phyloP scores from a whole-genome alignment of 2,797 vertebrate species.

The Paedocypris micromegethes region DNA sequence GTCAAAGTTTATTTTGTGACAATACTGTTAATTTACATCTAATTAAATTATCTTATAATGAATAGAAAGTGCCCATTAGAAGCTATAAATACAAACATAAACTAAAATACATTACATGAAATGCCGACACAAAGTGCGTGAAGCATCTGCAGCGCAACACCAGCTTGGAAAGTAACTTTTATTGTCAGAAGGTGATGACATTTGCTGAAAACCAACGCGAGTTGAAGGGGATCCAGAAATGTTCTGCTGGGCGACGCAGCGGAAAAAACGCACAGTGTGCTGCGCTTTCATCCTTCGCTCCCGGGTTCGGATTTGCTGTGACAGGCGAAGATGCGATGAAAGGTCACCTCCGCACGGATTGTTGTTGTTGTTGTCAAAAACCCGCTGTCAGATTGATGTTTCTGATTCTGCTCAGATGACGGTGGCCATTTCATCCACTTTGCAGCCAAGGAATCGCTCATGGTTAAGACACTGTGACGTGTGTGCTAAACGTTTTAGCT shows the following conservation, averaged over 20 bases:
- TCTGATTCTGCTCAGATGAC: conserved; percentile 5
- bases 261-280: background rate
- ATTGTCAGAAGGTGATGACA: conserved; percentile 2
- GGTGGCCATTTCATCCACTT: conserved; percentile 10
- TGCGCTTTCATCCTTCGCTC: conserved; percentile 10
- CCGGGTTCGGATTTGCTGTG: conserved; percentile 34
- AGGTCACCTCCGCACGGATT: conserved; percentile 6
- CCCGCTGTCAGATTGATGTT: conserved; percentile 9
- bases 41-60: no score
- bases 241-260: conserved; percentile 20
- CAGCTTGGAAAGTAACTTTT: background rate
- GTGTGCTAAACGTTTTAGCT: background rate
- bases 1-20: no score
- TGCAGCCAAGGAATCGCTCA: background rate
- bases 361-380: conserved; percentile 6
- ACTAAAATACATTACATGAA: no score
- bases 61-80: background rate
- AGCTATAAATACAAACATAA: no score
- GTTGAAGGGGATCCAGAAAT: conserved; percentile 15
- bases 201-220: conserved; percentile 11
- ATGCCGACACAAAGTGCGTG: no score
- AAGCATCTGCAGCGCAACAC: no score
- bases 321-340: conserved; percentile 19
- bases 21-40: no score
- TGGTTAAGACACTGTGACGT: background rate